Evolutionary conservation across 2,888 invertebrate species (phyloP), one percentile per base, ranked within the genome.

Genomic region (Caenorhabditis sp.): DNA sequence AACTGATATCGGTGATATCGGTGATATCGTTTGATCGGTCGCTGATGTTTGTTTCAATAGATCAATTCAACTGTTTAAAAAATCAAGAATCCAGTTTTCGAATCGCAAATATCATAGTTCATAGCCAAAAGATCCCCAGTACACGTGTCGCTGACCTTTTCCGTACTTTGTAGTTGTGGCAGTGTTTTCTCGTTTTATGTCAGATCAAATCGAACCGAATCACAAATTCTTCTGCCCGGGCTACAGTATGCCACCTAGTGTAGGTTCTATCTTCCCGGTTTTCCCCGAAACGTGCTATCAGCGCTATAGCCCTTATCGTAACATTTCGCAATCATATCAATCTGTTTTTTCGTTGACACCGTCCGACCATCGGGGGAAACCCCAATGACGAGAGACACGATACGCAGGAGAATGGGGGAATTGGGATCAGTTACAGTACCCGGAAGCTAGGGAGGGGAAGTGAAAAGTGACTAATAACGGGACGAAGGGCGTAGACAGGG

Each of bases 401-500:
- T 18, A 40, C 40, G 40, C 11, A 37, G 15, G 20, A 5, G 11
- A 44, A 67, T 20, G 0, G 15, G 28, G 6, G 28, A 44, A 28
- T 22, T 11, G 53, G 40, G 26, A 26, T 47, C 6, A 13, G 13
- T 40, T 72, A 72, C 64, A 64, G 72, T 72, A 72, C 72, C 64
- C 72, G 72, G 64, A 72, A 56, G 64, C 18, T 40, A 47, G 15
- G 60, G n/a, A n/a, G n/a, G n/a, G n/a, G n/a, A n/a, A n/a, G n/a
- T n/a, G n/a, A n/a, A n/a, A n/a, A n/a, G n/a, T 55, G 71, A 60
- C 60, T 70, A 70, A 70, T 50, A n/a, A n/a, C n/a, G n/a, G n/a
- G n/a, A n/a, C 58, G 47, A 47, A 47, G 47, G 47, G 47, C 47
- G 47, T 47, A n/a, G 47, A 18, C 47, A 47, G 47, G 2, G 5